phyloP scores from a whole-genome alignment of 2,888 invertebrate species.

The Eupithecia subumbrata region DNA sequence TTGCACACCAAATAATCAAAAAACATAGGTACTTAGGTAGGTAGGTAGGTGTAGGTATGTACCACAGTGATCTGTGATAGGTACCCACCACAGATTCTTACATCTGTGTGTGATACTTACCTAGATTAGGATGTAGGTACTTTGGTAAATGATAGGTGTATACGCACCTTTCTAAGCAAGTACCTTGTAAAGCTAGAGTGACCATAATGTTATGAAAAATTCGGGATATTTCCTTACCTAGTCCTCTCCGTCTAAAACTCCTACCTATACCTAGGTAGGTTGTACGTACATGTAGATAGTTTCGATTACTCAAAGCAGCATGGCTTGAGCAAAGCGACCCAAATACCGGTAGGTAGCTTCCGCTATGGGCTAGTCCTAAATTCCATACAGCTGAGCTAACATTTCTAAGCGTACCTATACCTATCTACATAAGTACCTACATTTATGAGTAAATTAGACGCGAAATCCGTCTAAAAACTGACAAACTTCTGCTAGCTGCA shows the following conservation, averaged over 20 bases:
- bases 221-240: background rate
- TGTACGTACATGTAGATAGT: background rate
- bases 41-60: background rate
- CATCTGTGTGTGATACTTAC: background rate
- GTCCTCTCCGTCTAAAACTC: background rate
- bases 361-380: conserved; percentile 16
- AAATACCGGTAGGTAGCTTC: conserved; percentile 11
- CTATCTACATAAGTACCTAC: background rate
- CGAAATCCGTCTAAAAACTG: background rate
- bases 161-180: background rate
- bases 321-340: conserved; percentile 2
- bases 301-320: conserved; percentile 1
- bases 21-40: background rate
- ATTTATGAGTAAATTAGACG: background rate
- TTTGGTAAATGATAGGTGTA: no score
- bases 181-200: conserved; percentile 1
- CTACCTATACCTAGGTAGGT: background rate
- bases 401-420: background rate
- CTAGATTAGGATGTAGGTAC: background rate
- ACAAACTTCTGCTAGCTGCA: background rate
- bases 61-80: no score
- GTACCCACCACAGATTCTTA: no score
- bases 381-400: conserved; percentile 33
- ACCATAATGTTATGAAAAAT: background rate
- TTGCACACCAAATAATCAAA: no score